phyloP scores from a whole-genome alignment of 2,888 invertebrate genomes.

The Formica aserva region DNA sequence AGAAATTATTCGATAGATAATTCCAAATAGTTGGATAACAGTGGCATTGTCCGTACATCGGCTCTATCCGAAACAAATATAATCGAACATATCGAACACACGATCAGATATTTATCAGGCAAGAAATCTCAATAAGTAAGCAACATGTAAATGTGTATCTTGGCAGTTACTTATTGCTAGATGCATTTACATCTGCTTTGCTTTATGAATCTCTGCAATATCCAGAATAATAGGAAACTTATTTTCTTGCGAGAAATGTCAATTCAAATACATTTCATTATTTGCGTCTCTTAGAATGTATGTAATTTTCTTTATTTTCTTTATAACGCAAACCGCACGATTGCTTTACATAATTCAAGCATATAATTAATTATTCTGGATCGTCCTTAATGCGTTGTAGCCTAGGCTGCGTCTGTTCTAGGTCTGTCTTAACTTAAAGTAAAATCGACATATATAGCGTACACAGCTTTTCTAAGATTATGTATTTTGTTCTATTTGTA shows the following conservation, averaged over 20 bases:
- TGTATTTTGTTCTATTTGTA: conserved; percentile 62
- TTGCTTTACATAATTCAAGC: conserved; percentile 72
- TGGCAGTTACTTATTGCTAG: conserved; percentile 53
- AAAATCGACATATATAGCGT: conserved; percentile 47
- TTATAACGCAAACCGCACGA: conserved; percentile 66
- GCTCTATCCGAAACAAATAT: conserved; percentile 42
- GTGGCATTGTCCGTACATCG: conserved; percentile 65
- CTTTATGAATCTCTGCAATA: conserved; percentile 76
- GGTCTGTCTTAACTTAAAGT: conserved; percentile 83
- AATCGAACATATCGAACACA: conserved; percentile 72
- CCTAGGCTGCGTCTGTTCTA: conserved; percentile 85
- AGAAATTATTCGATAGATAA: not conserved
- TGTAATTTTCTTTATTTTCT: conserved; percentile 78
- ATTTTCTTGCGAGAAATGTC: conserved; percentile 51
- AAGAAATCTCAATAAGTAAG: conserved; percentile 70
- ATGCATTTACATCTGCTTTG: conserved; percentile 80
- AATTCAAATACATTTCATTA: conserved; percentile 41
- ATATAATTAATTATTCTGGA: conserved; percentile 84
- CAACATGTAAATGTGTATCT: conserved; percentile 78
- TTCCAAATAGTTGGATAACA: conserved; percentile 48
- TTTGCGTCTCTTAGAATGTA: conserved; percentile 64
- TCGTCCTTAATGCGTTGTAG: conserved; percentile 80
- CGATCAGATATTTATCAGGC: conserved; percentile 79
- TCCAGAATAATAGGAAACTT: conserved; percentile 82
- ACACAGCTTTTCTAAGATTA: conserved; percentile 59